A percentile compares a stretch with the other conserved stretches of the same genome.
Conservation (phyloP, 2,113 vertebrate genomes). For the Coreoperca whiteheadi region DNA sequence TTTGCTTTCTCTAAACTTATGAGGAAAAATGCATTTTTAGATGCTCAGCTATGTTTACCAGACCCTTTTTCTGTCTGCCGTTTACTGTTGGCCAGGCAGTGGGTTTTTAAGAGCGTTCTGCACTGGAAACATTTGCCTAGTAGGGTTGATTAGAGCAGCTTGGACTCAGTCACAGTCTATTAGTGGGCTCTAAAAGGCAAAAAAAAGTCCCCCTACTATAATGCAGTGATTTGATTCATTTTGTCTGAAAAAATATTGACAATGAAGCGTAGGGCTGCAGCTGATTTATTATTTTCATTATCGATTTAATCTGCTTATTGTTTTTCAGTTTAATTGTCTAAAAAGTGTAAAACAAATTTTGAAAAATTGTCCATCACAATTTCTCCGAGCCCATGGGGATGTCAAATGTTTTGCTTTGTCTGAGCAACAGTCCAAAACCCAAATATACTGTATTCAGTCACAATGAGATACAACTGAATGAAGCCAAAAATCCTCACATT, state of each 20-base stretch:
- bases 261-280: background rate
- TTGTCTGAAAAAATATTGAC: background rate
- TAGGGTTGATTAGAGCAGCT: background rate
- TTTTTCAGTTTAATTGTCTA: background rate
- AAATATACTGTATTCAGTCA: background rate
- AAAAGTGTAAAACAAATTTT: too few species aligned
- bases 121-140: background rate
- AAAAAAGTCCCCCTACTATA: background rate
- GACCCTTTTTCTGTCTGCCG: background rate
- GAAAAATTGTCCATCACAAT: background rate
- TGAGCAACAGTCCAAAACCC: background rate
- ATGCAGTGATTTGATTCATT: background rate
- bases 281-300: too few species aligned
- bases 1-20: background rate
- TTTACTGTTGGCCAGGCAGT: background rate
- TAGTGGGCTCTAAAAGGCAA: background rate
- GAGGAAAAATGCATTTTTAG: background rate
- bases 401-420: background rate
- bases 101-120: background rate
- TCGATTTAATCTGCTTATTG: background rate
- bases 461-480: background rate
- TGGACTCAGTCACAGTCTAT: background rate
- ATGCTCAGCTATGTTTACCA: background rate
- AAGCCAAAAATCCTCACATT: background rate
- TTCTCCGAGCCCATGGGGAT: background rate